Evolutionary conservation across 2,888 invertebrate genomes (phyloP).

Genomic region (Platerodrilus igneus): DNA sequence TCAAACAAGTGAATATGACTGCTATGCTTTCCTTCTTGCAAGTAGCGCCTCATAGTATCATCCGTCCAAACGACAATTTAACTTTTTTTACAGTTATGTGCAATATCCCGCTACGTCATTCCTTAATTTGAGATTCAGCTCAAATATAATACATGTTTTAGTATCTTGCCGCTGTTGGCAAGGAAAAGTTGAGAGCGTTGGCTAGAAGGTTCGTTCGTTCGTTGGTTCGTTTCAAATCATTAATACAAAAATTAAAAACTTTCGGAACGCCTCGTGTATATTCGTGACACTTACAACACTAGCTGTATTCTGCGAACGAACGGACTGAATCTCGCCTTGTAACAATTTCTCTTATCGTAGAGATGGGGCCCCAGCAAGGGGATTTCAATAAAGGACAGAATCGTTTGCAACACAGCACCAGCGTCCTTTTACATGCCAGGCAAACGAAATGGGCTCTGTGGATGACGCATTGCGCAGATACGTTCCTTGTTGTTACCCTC

Average conservation of each 20-base stretch:
- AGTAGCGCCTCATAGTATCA: constrained; percentile 38
- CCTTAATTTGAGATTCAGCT: no score
- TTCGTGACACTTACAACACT: constrained; percentile 14
- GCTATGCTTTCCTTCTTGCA: constrained; percentile 36
- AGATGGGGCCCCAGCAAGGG: constrained; percentile 44
- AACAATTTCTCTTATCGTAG: constrained; percentile 43
- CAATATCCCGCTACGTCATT: constrained; percentile 37
- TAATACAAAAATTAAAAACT: constrained; percentile 16
- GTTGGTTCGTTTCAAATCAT: constrained; percentile 37
- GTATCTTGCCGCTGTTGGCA: constrained; percentile 40
- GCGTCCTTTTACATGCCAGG: constrained; percentile 24
- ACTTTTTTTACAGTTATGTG: constrained; percentile 29
- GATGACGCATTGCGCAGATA: constrained; percentile 38
- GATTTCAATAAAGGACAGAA: constrained; percentile 32
- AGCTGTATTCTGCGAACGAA: constrained; percentile 23
- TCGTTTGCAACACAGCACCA: constrained; percentile 30
- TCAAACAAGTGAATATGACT: constrained; percentile 42
- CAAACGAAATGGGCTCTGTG: constrained; percentile 34
- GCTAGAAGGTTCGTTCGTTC: no score
- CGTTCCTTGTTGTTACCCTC: constrained; percentile 34
- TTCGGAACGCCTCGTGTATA: constrained; percentile 22
- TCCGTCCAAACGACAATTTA: constrained; percentile 30
- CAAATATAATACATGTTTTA: no score
- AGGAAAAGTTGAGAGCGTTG: constrained; percentile 45
- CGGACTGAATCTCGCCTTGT: constrained; percentile 30